A percentile compares a stretch with the other conserved stretches of the same genome.
Conservation (phyloP, 2,797 vertebrate genomes). For the Pelodytes ibericus region DNA sequence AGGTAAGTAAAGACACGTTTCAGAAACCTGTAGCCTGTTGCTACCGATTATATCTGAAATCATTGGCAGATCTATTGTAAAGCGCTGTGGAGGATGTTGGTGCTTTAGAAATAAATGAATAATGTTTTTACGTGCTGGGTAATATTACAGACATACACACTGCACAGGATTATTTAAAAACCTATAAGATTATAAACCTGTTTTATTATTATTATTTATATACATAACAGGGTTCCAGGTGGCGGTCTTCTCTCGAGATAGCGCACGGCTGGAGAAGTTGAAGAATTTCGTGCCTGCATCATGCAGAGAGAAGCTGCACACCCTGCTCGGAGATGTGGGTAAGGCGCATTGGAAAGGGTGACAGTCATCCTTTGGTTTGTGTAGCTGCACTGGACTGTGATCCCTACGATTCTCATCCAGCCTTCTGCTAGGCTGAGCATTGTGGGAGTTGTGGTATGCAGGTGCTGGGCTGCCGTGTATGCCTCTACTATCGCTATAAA, state of each 20-base stretch:
- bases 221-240: slow-evolving; percentile 76
- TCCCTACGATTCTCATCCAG: background rate
- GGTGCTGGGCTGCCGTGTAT: background rate
- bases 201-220: background rate
- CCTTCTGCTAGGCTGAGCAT: background rate
- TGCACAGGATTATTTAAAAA: too few relatives aligned
- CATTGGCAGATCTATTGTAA: background rate
- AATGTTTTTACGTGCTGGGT: too few relatives aligned
- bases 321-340: slow-evolving; percentile 81
- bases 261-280: slow-evolving; percentile 74
- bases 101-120: too few relatives aligned
- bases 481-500: too few relatives aligned
- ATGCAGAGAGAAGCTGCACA: slow-evolving; percentile 73
- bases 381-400: background rate
- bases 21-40: background rate
- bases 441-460: background rate
- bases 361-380: too few relatives aligned
- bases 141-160: too few relatives aligned
- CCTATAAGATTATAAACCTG: too few relatives aligned
- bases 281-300: slow-evolving; percentile 70
- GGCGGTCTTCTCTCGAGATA: slow-evolving; percentile 80
- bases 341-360: slow-evolving; percentile 46
- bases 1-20: slow-evolving; percentile 69
- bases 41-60: background rate
- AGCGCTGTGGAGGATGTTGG: too few relatives aligned